These are phyloP conservation scores for Drosophila demipolita DNA, from an alignment of 2,888 invertebrate genomes.

Conservation along the genomic window DNA sequence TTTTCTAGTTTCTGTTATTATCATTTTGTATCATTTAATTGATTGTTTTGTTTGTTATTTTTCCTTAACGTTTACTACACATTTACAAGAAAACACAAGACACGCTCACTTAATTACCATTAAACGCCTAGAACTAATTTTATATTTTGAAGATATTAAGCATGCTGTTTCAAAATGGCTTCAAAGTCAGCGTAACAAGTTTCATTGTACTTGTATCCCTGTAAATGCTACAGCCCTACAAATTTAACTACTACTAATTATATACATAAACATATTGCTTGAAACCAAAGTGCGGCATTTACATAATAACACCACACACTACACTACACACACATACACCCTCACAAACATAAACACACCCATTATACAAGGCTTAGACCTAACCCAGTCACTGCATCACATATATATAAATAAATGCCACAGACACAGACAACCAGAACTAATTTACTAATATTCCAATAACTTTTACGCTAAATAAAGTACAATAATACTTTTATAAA, in stretches of 20 bases:
- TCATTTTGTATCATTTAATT: conserved; percentile 25
- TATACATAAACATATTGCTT: conserved; percentile 59
- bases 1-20: conserved; percentile 30
- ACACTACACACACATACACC: conserved; percentile 16
- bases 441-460: conserved; percentile 49
- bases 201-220: conserved; percentile 67
- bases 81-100: conserved; percentile 73
- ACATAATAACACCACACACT: conserved; percentile 26
- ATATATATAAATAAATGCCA: conserved; percentile 34
- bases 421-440: conserved; percentile 36
- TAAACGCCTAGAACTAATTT: conserved; percentile 50
- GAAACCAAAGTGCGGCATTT: conserved; percentile 62
- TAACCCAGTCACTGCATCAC: conserved; percentile 46
- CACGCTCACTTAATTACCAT: conserved; percentile 76
- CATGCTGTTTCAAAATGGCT: conserved; percentile 75
- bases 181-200: conserved; percentile 72
- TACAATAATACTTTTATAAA: conserved; percentile 52
- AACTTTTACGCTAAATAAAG: conserved; percentile 55
- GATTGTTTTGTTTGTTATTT: conserved; percentile 6
- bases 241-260: conserved; percentile 38
- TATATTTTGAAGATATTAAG: conserved; percentile 66
- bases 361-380: conserved; percentile 40
- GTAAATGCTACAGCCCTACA: conserved; percentile 72
- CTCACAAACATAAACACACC: conserved; percentile 21
- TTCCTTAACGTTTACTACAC: conserved; percentile 51